phyloP scores from a whole-genome alignment of 2,797 vertebrate genomes.

The Corythornis leucogaster region DNA sequence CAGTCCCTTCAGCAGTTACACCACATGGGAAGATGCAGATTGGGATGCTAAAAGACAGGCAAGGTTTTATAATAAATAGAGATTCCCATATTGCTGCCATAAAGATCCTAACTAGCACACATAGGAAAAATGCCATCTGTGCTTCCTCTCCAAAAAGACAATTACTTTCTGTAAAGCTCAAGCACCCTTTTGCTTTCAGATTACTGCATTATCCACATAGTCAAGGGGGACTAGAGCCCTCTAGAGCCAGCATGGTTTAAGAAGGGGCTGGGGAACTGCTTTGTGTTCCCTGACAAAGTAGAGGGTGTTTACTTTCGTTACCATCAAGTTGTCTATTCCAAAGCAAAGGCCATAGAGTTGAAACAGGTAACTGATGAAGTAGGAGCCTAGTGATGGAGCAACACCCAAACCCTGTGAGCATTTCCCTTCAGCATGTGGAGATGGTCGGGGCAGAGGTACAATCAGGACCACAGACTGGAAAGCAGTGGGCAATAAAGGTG shows the following conservation, averaged over 20 bases:
- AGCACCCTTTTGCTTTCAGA: neutral
- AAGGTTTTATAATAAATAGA: neutral
- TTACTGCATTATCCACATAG: neutral
- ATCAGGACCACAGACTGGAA: neutral
- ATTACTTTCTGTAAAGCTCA: conserved; percentile 11
- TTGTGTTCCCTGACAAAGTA: neutral
- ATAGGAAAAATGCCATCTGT: neutral
- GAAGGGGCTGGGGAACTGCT: neutral
- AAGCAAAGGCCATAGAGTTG: neutral
- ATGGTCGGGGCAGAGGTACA: neutral
- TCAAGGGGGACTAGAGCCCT: neutral
- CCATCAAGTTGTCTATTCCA: neutral
- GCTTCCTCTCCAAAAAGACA: neutral
- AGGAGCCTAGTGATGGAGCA: neutral
- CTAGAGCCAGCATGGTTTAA: neutral
- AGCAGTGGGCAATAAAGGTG: neutral
- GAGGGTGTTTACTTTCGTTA: neutral
- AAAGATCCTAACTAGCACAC: neutral
- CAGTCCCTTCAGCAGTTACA: neutral
- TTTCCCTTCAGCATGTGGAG: neutral
- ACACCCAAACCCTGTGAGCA: neutral
- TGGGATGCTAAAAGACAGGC: neutral
- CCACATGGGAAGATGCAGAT: neutral
- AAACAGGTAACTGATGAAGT: neutral
- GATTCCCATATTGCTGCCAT: neutral